These are phyloP conservation scores for Vombatus ursinus DNA, from an alignment of 2,113 vertebrate genomes.

Conservation along the genomic window DNA sequence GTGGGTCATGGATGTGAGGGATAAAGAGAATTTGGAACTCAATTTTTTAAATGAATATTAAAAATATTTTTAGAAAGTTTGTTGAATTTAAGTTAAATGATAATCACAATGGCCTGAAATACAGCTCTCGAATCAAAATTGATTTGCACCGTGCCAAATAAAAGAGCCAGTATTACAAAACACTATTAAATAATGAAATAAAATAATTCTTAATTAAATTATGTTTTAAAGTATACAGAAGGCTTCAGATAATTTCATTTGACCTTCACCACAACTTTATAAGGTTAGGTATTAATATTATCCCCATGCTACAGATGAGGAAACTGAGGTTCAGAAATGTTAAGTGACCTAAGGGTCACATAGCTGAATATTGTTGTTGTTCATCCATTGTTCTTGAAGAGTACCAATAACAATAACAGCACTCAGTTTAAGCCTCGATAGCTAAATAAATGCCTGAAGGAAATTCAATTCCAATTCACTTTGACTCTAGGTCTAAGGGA, in stretches of 20 bases:
- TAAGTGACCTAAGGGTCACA: background rate
- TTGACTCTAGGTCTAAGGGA: background rate
- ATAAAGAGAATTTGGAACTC: background rate
- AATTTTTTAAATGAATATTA: background rate
- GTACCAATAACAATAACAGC: background rate
- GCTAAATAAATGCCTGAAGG: background rate
- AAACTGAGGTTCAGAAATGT: background rate
- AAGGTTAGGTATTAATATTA: background rate
- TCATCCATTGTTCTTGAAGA: background rate
- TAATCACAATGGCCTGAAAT: constrained; percentile 35
- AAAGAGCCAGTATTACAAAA: constrained; percentile 8
- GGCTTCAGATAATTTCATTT: background rate
- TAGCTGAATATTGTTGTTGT: background rate
- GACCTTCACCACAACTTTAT: background rate
- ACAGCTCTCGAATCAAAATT: constrained; percentile 40
- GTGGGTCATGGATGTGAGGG: background rate
- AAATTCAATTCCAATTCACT: background rate
- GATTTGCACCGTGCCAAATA: constrained; percentile 51
- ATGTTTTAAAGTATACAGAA: background rate
- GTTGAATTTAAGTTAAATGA: constrained; percentile 32
- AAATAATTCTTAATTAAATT: background rate
- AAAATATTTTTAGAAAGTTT: background rate
- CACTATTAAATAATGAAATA: background rate
- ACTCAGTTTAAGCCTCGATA: background rate
- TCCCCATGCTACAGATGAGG: background rate